Conservation (phyloP, 2,113 vertebrate genomes). For the Nerophis lumbriciformis region DNA sequence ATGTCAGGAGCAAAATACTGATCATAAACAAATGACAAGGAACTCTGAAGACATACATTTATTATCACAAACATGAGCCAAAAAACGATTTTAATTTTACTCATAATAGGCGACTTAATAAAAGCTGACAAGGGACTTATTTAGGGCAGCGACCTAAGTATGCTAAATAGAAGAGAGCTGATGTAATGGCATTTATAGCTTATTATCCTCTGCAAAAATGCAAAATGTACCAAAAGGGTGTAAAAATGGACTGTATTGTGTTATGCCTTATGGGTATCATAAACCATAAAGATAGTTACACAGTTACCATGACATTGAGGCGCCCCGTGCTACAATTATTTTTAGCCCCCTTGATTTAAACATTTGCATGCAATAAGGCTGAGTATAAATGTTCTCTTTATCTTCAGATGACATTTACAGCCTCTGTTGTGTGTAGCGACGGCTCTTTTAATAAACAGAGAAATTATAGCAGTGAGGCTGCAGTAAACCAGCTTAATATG, state of each 20-base stretch:
- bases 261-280: background rate
- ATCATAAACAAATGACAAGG: too few species aligned
- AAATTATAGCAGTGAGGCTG: slow-evolving; percentile 18
- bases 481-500: slow-evolving; percentile 56
- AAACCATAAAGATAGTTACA: background rate
- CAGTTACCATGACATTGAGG: background rate
- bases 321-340: background rate
- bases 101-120: too few species aligned
- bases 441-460: slow-evolving; percentile 21
- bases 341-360: background rate
- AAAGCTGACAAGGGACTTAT: too few species aligned
- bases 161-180: too few species aligned
- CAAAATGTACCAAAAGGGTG: too few species aligned
- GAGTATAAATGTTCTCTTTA: slow-evolving; percentile 20
- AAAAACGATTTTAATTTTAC: too few species aligned
- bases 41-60: too few species aligned
- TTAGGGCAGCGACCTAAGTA: too few species aligned
- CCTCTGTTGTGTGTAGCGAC: slow-evolving; percentile 22
- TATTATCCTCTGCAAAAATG: too few species aligned
- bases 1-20: too few species aligned
- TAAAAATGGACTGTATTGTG: background rate
- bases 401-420: slow-evolving; percentile 25
- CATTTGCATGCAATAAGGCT: background rate
- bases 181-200: too few species aligned
- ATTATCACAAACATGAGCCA: too few species aligned